These are phyloP conservation scores for Struthio camelus DNA, from an alignment of 2,113 vertebrate species.

Conservation along the genomic window DNA sequence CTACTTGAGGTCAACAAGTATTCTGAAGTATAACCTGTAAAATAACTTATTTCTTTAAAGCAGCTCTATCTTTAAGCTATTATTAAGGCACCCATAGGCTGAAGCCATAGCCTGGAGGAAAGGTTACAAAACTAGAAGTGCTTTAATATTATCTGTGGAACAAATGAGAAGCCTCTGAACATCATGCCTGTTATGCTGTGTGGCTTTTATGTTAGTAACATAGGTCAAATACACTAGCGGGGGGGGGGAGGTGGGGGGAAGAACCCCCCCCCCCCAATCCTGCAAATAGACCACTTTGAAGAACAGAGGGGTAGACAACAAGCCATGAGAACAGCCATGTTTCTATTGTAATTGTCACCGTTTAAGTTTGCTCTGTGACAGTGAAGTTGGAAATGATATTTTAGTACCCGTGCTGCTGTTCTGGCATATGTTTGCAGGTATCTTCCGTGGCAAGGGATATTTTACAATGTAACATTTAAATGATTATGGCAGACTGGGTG, in stretches of 20 bases:
- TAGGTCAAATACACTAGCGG: neutral
- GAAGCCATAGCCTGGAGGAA: neutral
- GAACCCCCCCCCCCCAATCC: too few species aligned
- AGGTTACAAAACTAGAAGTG: neutral
- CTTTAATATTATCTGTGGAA: neutral
- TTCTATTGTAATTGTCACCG: neutral
- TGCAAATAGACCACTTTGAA: neutral
- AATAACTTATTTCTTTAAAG: neutral
- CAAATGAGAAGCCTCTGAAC: neutral
- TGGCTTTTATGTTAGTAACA: neutral
- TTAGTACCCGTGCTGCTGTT: neutral
- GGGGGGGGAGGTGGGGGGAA: too few species aligned
- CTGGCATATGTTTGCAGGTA: neutral
- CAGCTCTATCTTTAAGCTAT: neutral
- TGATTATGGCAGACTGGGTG: neutral
- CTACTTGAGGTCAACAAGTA: neutral
- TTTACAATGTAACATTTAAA: neutral
- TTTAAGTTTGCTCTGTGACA: neutral
- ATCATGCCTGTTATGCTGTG: neutral
- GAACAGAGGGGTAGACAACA: neutral
- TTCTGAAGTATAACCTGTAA: neutral
- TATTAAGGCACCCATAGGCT: neutral
- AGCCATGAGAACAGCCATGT: fast-evolving
- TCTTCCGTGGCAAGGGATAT: neutral
- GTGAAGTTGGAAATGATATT: neutral